A percentile compares a stretch with the other conserved stretches of the same genome.
Evolutionary conservation across 2,797 vertebrate species (phyloP).

Genomic region (Streptopelia turtur): DNA sequence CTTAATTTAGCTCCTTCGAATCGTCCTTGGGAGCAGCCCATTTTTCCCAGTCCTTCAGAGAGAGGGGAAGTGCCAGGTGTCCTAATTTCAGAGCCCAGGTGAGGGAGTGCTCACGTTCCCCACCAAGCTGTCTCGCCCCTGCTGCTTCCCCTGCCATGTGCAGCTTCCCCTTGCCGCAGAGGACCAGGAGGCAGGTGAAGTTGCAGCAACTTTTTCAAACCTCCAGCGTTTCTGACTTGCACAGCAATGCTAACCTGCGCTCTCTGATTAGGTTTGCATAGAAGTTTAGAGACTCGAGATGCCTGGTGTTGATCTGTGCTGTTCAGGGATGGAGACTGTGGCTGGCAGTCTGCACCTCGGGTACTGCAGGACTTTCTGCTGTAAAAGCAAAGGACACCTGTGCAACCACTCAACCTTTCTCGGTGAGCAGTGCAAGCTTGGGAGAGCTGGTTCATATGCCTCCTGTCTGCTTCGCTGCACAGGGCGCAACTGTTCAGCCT

Average conservation of each 20-base stretch:
- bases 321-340: background rate
- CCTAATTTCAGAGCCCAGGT: background rate
- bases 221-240: background rate
- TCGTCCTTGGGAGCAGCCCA: rapidly evolving
- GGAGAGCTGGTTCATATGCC: background rate
- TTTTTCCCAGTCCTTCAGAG: background rate
- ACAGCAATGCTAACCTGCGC: background rate
- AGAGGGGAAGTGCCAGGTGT: background rate
- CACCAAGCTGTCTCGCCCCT: rapidly evolving
- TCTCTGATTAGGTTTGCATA: background rate
- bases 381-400: background rate
- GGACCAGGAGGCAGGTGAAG: background rate
- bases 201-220: background rate
- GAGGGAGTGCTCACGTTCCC: rapidly evolving
- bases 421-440: too few species aligned
- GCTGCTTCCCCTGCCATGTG: rapidly evolving
- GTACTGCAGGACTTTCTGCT: background rate
- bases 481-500: background rate
- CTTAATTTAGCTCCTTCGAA: background rate
- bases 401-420: background rate
- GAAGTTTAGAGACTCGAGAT: background rate
- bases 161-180: background rate
- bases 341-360: background rate
- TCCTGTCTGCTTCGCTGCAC: rapidly evolving
- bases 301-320: rapidly evolving